phyloP scores from a whole-genome alignment of 2,113 vertebrate genomes.

The Oreotrochilus melanogaster region DNA sequence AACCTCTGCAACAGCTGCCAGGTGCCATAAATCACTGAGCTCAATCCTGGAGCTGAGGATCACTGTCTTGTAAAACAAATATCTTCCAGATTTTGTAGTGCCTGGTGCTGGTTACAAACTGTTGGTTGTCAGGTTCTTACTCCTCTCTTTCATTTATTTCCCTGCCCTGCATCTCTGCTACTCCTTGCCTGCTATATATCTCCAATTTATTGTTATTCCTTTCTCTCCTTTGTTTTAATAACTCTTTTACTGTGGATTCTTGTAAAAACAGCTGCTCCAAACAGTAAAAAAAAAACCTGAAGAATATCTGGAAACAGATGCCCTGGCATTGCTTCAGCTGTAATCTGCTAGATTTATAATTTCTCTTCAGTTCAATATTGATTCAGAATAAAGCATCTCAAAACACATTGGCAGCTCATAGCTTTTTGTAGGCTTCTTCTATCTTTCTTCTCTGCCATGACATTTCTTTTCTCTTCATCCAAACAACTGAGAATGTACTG shows the following conservation, averaged over 20 bases:
- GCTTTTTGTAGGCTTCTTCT: constrained; percentile 4
- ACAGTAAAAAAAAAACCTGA: constrained; percentile 34
- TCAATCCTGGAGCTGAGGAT: constrained; percentile 30
- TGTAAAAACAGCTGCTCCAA: constrained; percentile 75
- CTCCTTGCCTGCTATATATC: constrained; percentile 58
- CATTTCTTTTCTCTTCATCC: constrained; percentile 15
- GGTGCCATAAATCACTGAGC: constrained; percentile 59
- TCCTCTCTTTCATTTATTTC: constrained; percentile 38
- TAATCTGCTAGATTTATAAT: constrained; percentile 72
- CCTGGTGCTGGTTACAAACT: constrained; percentile 41
- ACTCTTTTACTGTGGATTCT: constrained; percentile 73
- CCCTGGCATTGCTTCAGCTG: constrained; percentile 58
- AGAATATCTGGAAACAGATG: constrained; percentile 65
- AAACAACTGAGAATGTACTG: neutral
- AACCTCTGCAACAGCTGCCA: constrained; percentile 44
- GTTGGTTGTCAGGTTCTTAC: constrained; percentile 19
- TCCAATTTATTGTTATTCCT: constrained; percentile 54
- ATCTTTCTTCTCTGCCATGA: neutral
- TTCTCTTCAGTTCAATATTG: constrained; percentile 64
- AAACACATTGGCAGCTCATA: constrained; percentile 25
- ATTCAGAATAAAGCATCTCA: constrained; percentile 69
- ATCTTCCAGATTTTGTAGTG: constrained; percentile 56
- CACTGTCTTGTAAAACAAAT: constrained; percentile 62
- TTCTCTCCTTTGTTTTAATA: constrained; percentile 71
- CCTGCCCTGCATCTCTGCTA: neutral